phyloP scores from a whole-genome alignment of 1,140 invertebrate genomes.

The Linepithema humile region DNA sequence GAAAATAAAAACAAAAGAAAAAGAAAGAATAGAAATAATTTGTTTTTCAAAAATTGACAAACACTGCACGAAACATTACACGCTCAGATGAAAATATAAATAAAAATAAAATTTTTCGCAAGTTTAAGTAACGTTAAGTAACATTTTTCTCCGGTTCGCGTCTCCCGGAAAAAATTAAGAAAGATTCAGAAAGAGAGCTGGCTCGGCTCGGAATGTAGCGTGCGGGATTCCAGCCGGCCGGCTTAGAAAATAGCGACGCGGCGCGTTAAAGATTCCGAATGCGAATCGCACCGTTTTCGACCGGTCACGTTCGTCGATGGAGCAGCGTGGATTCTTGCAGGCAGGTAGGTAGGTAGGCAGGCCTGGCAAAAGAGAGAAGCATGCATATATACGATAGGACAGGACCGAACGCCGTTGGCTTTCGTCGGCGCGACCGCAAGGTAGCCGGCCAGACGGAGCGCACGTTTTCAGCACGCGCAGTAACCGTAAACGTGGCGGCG shows the following conservation, averaged over 20 bases:
- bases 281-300: conserved; percentile 19
- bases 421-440: conserved; percentile 40
- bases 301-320: conserved; percentile 27
- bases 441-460: conserved; percentile 35
- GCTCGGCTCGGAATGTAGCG: background rate
- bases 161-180: conserved; percentile 13
- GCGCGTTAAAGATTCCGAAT: conserved; percentile 30
- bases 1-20: background rate
- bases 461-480: conserved; percentile 73
- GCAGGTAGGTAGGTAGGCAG: background rate
- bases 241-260: conserved; percentile 6
- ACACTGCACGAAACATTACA: background rate
- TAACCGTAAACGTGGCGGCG: conserved; percentile 53
- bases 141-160: background rate
- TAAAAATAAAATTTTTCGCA: background rate
- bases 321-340: conserved; percentile 5
- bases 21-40: too few species aligned
- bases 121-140: too few species aligned
- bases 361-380: conserved; percentile 6
- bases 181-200: conserved; percentile 1
- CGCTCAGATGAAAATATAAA: background rate
- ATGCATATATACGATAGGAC: conserved; percentile 6
- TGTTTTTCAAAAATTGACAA: background rate
- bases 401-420: conserved; percentile 32
- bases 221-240: conserved; percentile 2